phyloP scores from a whole-genome alignment of 2,113 vertebrate genomes.

The Jaculus jaculus region DNA sequence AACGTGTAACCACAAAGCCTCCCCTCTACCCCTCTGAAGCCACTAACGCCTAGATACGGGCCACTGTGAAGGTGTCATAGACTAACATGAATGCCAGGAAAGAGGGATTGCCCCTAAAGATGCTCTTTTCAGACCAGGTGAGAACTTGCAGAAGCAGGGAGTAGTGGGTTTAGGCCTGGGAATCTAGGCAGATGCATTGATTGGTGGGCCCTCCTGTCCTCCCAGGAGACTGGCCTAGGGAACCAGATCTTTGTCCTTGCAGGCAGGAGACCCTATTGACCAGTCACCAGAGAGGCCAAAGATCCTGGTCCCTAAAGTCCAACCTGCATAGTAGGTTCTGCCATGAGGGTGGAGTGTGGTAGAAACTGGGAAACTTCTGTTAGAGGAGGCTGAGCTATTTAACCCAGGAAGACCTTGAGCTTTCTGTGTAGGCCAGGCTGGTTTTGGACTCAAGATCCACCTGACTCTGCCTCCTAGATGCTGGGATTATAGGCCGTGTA shows the following conservation, averaged over 20 bases:
- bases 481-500: neutral
- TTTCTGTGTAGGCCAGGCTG: neutral
- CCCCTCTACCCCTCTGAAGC: neutral
- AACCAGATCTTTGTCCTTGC: neutral
- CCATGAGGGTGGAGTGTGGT: neutral
- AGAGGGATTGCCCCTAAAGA: neutral
- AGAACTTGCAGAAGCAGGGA: neutral
- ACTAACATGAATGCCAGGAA: neutral
- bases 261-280: neutral
- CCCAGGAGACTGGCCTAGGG: neutral
- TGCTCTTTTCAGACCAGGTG: neutral
- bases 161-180: neutral
- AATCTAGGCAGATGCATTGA: no score
- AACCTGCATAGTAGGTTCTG: no score
- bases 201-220: no score
- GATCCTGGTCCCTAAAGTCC: neutral
- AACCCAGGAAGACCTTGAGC: neutral
- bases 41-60: neutral
- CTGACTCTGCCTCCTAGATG: neutral
- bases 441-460: neutral
- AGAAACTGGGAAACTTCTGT: neutral
- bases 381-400: neutral
- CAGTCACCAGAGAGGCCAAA: neutral
- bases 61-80: neutral
- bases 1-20: slow-evolving; percentile 66